phyloP scores from a whole-genome alignment of 1,140 invertebrate species.

The Homarus americanus region DNA sequence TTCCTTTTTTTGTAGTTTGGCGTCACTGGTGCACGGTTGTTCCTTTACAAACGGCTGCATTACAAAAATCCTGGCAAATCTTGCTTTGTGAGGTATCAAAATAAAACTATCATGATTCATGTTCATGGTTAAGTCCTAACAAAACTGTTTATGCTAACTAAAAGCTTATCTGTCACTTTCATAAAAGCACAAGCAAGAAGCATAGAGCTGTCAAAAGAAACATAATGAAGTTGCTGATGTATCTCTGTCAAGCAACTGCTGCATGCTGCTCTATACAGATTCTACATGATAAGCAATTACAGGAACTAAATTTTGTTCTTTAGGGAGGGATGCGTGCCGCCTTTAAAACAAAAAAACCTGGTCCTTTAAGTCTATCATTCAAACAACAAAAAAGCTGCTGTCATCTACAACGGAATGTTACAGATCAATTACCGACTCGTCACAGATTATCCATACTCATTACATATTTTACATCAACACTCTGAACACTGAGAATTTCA shows the following conservation, averaged over 20 bases:
- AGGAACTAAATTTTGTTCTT: constrained; percentile 35
- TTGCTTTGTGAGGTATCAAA: constrained; percentile 71
- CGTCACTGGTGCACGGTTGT: constrained; percentile 35
- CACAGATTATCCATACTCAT: constrained; percentile 52
- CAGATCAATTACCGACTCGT: constrained; percentile 51
- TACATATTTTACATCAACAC: constrained; percentile 54
- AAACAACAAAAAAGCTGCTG: constrained; percentile 40
- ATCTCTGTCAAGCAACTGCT: constrained; percentile 43
- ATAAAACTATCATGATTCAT: constrained; percentile 71
- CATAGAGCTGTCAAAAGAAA: constrained; percentile 48
- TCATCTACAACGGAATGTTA: constrained; percentile 69
- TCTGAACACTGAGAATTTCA: constrained; percentile 57
- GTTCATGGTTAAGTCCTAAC: constrained; percentile 57
- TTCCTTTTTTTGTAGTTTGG: constrained; percentile 19
- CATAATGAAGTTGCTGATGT: constrained; percentile 14
- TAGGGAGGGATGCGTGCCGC: constrained; percentile 62
- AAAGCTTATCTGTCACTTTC: constrained; percentile 34
- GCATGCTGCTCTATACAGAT: constrained; percentile 27
- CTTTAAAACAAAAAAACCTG: constrained; percentile 50
- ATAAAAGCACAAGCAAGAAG: constrained; percentile 59
- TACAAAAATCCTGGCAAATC: constrained; percentile 68
- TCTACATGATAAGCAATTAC: constrained; percentile 26
- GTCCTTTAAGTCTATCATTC: constrained; percentile 54
- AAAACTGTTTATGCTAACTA: constrained; percentile 57
- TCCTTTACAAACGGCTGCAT: constrained; percentile 64